phyloP scores from a whole-genome alignment of 1,140 invertebrate genomes.

The Drosophila aff. region DNA sequence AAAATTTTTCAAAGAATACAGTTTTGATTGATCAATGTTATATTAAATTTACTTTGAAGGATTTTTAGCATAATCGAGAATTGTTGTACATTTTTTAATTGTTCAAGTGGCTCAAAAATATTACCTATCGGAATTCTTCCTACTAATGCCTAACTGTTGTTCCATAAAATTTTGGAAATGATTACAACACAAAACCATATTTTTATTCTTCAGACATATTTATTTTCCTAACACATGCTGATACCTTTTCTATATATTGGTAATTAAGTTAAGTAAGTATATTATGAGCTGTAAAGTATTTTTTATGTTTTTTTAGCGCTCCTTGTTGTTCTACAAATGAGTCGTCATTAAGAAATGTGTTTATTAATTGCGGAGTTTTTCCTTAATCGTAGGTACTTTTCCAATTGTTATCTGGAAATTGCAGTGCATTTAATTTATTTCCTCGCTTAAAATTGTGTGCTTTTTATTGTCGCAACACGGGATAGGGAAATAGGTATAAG shows the following conservation, averaged over 20 bases:
- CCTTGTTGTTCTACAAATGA: background rate
- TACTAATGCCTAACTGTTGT: too few relatives aligned
- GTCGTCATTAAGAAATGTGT: background rate
- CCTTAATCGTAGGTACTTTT: constrained; percentile 1
- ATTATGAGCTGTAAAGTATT: background rate
- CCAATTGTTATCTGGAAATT: background rate
- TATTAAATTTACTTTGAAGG: background rate
- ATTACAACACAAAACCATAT: too few relatives aligned
- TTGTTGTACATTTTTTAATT: too few relatives aligned
- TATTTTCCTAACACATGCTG: background rate
- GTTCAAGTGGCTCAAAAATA: too few relatives aligned
- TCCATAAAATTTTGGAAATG: too few relatives aligned
- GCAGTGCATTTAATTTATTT: background rate
- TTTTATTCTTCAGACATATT: background rate
- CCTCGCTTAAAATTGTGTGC: background rate
- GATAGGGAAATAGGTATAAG: background rate
- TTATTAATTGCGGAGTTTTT: constrained; percentile 1
- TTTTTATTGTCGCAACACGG: background rate
- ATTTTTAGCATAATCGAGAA: too few relatives aligned
- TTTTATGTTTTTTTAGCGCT: background rate
- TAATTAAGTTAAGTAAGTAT: background rate
- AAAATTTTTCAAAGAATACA: background rate
- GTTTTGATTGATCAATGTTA: background rate
- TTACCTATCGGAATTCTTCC: too few relatives aligned
- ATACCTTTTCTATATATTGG: background rate